These are phyloP conservation scores for Protophormia terraenovae DNA, from an alignment of 2,888 invertebrate genomes.

Conservation along the genomic window DNA sequence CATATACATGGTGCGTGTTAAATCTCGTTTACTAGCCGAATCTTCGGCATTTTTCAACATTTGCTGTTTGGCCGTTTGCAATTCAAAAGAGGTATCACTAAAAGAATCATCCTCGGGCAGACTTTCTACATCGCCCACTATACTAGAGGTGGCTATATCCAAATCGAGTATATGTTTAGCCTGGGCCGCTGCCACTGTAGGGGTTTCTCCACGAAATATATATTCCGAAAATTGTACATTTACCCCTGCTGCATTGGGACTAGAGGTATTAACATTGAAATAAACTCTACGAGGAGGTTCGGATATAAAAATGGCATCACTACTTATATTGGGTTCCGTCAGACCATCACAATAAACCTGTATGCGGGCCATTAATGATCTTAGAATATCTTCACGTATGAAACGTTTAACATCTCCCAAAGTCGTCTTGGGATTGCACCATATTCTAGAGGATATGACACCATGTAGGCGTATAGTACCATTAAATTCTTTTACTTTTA, in stretches of 20 bases:
- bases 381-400: conserved; percentile 91
- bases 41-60: conserved; percentile 15
- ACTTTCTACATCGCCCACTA: conserved; percentile 88
- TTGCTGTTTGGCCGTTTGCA: conserved; percentile 67
- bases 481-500: conserved; percentile 76
- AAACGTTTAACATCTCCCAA: conserved; percentile 88
- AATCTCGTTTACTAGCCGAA: conserved; percentile 75
- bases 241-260: background rate
- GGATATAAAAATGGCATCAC: conserved; percentile 85
- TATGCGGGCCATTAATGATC: conserved; percentile 92
- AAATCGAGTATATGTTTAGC: conserved; percentile 92
- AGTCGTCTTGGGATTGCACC: conserved; percentile 89
- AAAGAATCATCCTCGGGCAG: conserved; percentile 87
- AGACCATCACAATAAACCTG: conserved; percentile 97
- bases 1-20: conserved; percentile 83
- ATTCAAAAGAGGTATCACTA: conserved; percentile 65
- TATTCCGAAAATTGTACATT: conserved; percentile 91
- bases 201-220: conserved; percentile 94
- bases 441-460: conserved; percentile 84
- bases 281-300: conserved; percentile 94
- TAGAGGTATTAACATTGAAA: conserved; percentile 84
- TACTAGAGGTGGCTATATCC: conserved; percentile 86
- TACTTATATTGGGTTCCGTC: conserved; percentile 82
- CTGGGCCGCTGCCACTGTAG: conserved; percentile 90
- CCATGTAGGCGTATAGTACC: conserved; percentile 78